A percentile compares a stretch with the other conserved stretches of the same genome.
Evolutionary conservation across 2,888 invertebrate species (phyloP).

Genomic region (Embidobia sp.): DNA sequence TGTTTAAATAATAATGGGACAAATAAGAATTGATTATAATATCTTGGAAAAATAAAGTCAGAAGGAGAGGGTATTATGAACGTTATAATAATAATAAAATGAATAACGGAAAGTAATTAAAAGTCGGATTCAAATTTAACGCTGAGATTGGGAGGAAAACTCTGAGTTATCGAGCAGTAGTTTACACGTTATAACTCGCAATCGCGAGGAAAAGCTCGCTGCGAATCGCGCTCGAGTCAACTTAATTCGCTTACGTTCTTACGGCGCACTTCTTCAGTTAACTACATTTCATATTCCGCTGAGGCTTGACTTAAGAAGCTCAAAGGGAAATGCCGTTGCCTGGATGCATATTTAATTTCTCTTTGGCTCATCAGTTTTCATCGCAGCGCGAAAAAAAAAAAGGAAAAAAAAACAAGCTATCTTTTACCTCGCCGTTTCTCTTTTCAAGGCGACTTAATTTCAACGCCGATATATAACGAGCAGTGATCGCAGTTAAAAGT

Average conservation of each 20-base stretch:
- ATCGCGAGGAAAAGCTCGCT: conserved; percentile 16
- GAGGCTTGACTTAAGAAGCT: conserved; percentile 47
- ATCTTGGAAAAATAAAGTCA: no score
- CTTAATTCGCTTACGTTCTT: conserved; percentile 48
- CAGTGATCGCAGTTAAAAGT: background rate
- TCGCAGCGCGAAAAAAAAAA: conserved; percentile 43
- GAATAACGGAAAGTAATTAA: background rate
- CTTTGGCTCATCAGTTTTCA: conserved; percentile 53
- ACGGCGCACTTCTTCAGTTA: conserved; percentile 33
- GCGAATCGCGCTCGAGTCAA: conserved; percentile 33
- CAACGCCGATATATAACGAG: conserved; percentile 31
- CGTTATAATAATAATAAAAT: no score
- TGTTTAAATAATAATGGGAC: background rate
- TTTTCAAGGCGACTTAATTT: conserved; percentile 47
- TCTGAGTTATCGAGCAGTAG: conserved; percentile 14
- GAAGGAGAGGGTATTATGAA: no score
- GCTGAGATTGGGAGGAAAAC: conserved; percentile 4
- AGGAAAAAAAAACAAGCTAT: conserved; percentile 33
- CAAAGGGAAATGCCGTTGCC: conserved; percentile 48
- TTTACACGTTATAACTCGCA: conserved; percentile 29
- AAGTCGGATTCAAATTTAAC: background rate
- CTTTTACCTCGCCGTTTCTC: conserved; percentile 40
- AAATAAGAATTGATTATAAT: background rate
- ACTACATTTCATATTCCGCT: conserved; percentile 45
- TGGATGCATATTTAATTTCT: conserved; percentile 51